Percentiles rank a stretch among this genome's conserved stretches.
Conservation (phyloP, 2,888 invertebrate genomes). For the Eupithecia pulchellata region DNA sequence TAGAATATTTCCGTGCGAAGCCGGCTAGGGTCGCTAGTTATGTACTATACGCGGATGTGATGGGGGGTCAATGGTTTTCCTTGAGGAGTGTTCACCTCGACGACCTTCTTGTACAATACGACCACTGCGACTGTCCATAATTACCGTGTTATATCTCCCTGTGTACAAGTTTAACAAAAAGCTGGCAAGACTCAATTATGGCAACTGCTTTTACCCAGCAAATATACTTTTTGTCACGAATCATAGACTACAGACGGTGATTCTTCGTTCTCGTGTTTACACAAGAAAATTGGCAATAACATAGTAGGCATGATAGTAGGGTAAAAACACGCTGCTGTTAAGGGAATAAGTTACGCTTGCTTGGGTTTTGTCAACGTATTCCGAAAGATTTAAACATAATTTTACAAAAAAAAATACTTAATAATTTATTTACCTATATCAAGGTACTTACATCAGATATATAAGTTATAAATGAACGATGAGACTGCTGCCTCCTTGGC, state of each 20-base stretch:
- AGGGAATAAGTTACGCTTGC: conserved; percentile 56
- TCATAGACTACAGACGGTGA: conserved; percentile 48
- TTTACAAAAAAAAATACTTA: no score
- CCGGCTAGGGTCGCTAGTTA: no score
- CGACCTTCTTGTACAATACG: conserved; percentile 69
- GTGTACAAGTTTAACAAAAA: conserved; percentile 22
- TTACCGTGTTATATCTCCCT: conserved; percentile 26
- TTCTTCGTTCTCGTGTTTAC: conserved; percentile 64
- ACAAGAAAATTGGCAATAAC: conserved; percentile 59
- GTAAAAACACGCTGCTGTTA: no score
- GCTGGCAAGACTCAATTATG: background rate
- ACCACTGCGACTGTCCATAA: conserved; percentile 47
- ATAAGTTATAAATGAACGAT: no score
- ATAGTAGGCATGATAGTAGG: no score
- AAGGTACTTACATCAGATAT: no score
- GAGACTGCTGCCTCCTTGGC: no score
- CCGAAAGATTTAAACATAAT: no score
- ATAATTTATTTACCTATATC: no score
- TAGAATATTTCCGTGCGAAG: no score
- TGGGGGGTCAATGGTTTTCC: conserved; percentile 81
- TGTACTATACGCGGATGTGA: conserved; percentile 74
- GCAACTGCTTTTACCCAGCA: conserved; percentile 16
- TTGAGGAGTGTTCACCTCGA: conserved; percentile 82
- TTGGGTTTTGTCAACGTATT: conserved; percentile 47
- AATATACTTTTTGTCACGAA: conserved; percentile 42